Percentiles rank a stretch among this genome's conserved stretches.
Conservation (phyloP, 2,888 invertebrate genomes). For the Trypoxylon attenuatum region DNA sequence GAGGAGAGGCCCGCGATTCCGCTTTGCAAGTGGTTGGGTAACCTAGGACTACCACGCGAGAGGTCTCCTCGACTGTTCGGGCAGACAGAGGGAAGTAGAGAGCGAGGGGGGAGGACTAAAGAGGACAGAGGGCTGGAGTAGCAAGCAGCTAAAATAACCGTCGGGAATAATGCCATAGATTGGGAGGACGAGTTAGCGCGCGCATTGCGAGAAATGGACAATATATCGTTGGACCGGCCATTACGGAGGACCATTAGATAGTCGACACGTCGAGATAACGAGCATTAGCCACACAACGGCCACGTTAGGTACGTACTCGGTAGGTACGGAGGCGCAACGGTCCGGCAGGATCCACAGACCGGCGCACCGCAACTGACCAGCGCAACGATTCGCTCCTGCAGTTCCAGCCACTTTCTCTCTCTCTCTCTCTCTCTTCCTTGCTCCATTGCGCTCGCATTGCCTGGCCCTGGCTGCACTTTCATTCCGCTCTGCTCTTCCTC, state of each 20-base stretch:
- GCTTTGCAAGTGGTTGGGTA: conserved; percentile 48
- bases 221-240: conserved; percentile 71
- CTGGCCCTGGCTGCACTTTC: no score
- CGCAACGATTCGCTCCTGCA: conserved; percentile 10
- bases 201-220: conserved; percentile 69
- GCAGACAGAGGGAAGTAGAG: conserved; percentile 27
- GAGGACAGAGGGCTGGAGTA: background rate
- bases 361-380: conserved; percentile 38
- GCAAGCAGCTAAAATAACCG: conserved; percentile 66
- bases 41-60: conserved; percentile 28
- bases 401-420: conserved; percentile 8
- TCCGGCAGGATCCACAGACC: conserved; percentile 46
- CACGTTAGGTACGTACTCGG: conserved; percentile 59
- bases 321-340: conserved; percentile 42
- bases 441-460: conserved; percentile 2
- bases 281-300: conserved; percentile 72
- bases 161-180: conserved; percentile 65
- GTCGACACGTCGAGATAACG: conserved; percentile 74
- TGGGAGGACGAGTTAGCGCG: conserved; percentile 63
- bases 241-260: conserved; percentile 73
- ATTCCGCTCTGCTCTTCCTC: background rate
- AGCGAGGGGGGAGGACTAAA: background rate
- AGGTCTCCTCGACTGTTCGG: no score
- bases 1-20: conserved; percentile 52
- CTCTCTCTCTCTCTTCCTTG: conserved; percentile 6